Evolutionary conservation across 35 echinoderm and acorn worm species (phyloP), one percentile per base, ranked within the genome.

Genomic region (Holothuria glaberrima): DNA sequence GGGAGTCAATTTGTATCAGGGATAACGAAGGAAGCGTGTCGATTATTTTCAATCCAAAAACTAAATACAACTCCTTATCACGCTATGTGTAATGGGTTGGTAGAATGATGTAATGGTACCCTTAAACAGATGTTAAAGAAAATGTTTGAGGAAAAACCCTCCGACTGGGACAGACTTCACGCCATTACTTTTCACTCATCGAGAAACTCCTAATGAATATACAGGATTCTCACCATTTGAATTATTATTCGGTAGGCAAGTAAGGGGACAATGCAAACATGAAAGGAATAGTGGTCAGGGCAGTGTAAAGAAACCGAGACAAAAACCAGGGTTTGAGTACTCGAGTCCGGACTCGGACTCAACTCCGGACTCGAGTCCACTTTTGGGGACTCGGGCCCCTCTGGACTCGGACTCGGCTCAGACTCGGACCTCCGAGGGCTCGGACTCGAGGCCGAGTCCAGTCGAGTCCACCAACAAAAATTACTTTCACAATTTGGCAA

Each of bases 11-110:
- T 88, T 58, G 30, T 74, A 12, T 59, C 67, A 21, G 86, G 30
- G 19, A 48, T 57, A 17, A 88, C 71, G 86, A 45, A 32, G 12
- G 44, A 73, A 34, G 38, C 71, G 0, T 90, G 60, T 80, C 71
- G 88, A 48, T 36, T 91, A 20, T 71, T 94, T 12, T 90, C 88
- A 7, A 91, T 94, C 46, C 41, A 44, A 0, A 62, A 65, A 67
- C n/a, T 94, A 1, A 87, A 88, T 5, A 91, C 88, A 29, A 94
- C 92, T 58, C 88, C 79, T n/a, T 94, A 94, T 52, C 92, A 94
- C 38, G 21, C 92, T 9, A 45, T 45, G 20, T 85, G 88, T n/a
- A 94, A 90, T 75, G 88, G 92, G 0, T 46, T 94, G 19, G 88
- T 91, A 22, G 88, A 94, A 63, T 33, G 71, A 26, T 94, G 79